A percentile compares a stretch with the other conserved stretches of the same genome.
phyloP scores from a whole-genome alignment of 2,113 vertebrate genomes.

The Nothocercus nigrocapillus region DNA sequence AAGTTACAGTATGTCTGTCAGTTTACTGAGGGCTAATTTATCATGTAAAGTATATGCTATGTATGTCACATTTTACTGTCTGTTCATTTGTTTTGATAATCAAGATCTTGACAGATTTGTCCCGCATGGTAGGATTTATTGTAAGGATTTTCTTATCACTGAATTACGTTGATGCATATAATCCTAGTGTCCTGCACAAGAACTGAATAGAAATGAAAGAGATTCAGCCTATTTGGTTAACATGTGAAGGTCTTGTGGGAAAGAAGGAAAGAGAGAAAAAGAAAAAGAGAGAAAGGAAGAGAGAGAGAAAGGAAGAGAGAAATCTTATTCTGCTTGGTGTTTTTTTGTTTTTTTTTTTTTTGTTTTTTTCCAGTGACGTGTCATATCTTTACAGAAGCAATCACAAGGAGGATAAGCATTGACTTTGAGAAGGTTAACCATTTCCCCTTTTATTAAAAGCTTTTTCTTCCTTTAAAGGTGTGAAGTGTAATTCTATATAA shows the following conservation, averaged over 20 bases:
- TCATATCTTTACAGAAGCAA: not conserved
- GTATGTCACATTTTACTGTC: conserved; percentile 73
- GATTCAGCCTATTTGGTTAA: conserved; percentile 11
- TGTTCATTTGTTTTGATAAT: conserved; percentile 81
- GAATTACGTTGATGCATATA: conserved; percentile 64
- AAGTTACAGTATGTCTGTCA: conserved; percentile 59
- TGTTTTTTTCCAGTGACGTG: not conserved
- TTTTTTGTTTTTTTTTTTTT: no score
- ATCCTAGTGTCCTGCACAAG: conserved; percentile 52
- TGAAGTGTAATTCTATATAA: conserved; percentile 1
- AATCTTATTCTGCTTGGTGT: not conserved
- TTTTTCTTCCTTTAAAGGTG: not conserved
- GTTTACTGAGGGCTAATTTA: conserved; percentile 71
- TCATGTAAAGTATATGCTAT: conserved; percentile 71
- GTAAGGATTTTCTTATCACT: conserved; percentile 75
- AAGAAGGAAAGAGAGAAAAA: not conserved
- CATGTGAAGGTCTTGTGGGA: not conserved
- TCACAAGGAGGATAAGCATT: not conserved
- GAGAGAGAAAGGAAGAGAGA: not conserved
- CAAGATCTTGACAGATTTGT: conserved; percentile 78
- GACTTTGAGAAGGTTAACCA: conserved; percentile 39
- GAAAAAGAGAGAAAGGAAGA: not conserved
- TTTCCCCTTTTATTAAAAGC: not conserved
- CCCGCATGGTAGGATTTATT: conserved; percentile 76
- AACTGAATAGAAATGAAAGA: conserved; percentile 70